Conservation (phyloP, 2,888 invertebrate species). For the Meteorus colon region DNA sequence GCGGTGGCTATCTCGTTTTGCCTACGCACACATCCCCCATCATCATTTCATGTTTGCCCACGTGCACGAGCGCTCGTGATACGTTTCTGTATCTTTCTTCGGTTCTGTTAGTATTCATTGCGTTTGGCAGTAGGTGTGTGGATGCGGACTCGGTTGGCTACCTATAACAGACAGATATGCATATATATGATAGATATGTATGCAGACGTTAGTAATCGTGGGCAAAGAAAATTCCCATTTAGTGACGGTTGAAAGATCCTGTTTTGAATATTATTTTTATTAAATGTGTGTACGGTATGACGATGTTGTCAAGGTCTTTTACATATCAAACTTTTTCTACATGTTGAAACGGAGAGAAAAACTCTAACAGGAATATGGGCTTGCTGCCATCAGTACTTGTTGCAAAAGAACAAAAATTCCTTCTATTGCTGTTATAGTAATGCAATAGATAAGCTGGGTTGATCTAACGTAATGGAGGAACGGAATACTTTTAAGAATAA, state of each 20-base stretch:
- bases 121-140: not conserved
- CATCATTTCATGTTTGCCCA: slow-evolving; percentile 63
- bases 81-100: slow-evolving; percentile 39
- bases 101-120: not conserved
- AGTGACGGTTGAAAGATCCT: slow-evolving; percentile 5
- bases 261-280: not conserved
- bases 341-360: no score
- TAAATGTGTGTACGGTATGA: no score
- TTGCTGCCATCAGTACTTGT: no score
- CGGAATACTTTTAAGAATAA: no score
- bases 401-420: no score
- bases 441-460: no score
- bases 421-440: no score
- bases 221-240: slow-evolving; percentile 12
- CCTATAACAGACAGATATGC: not conserved
- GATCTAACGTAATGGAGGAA: no score
- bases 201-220: not conserved
- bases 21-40: slow-evolving; percentile 47
- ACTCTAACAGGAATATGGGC: no score
- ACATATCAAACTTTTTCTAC: no score
- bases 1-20: slow-evolving; percentile 48
- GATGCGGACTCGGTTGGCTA: not conserved
- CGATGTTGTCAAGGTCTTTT: no score
- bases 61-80: slow-evolving; percentile 55
- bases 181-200: not conserved